Evolutionary conservation across 2,888 invertebrate genomes (phyloP).

Genomic region (Sinohyriopsis cumingii): DNA sequence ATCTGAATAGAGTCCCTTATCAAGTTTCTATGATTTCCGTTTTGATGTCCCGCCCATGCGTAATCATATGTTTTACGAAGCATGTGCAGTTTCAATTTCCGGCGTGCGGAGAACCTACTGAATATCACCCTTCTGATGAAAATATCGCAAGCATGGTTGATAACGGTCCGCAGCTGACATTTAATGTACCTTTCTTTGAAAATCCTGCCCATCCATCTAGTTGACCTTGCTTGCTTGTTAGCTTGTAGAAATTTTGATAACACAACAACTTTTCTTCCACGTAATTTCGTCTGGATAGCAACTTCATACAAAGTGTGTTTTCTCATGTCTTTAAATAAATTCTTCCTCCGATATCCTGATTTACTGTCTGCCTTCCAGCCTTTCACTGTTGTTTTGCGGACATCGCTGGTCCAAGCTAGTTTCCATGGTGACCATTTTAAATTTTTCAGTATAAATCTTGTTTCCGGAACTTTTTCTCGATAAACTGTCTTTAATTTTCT

Average conservation of each 20-base stretch:
- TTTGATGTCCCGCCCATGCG: conserved; percentile 9
- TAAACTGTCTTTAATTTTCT: conserved; percentile 6
- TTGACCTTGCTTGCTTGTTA: conserved; percentile 3
- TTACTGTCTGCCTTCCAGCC: background rate
- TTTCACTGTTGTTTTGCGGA: background rate
- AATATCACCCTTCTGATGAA: conserved; percentile 42
- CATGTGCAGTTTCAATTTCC: conserved; percentile 9
- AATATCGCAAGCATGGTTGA: conserved; percentile 35
- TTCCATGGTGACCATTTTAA: conserved; percentile 54
- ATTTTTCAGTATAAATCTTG: conserved; percentile 39
- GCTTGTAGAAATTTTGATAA: conserved; percentile 27
- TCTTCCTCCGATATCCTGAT: conserved; percentile 10
- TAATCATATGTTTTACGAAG: conserved; percentile 19
- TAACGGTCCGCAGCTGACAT: conserved; percentile 23
- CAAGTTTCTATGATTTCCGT: no score
- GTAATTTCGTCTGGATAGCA: conserved; percentile 40
- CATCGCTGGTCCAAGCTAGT: conserved; percentile 25
- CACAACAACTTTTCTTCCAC: conserved; percentile 40
- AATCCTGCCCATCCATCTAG: conserved; percentile 23
- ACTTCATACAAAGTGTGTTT: conserved; percentile 40
- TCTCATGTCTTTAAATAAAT: conserved; percentile 10
- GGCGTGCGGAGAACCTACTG: conserved; percentile 21
- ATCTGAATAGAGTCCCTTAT: no score
- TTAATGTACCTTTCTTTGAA: conserved; percentile 16
- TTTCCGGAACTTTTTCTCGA: conserved; percentile 45